Evolutionary conservation across 2,797 vertebrate species (phyloP), one percentile per base, ranked within the genome.

Genomic region (Sylvilagus floridanus): DNA sequence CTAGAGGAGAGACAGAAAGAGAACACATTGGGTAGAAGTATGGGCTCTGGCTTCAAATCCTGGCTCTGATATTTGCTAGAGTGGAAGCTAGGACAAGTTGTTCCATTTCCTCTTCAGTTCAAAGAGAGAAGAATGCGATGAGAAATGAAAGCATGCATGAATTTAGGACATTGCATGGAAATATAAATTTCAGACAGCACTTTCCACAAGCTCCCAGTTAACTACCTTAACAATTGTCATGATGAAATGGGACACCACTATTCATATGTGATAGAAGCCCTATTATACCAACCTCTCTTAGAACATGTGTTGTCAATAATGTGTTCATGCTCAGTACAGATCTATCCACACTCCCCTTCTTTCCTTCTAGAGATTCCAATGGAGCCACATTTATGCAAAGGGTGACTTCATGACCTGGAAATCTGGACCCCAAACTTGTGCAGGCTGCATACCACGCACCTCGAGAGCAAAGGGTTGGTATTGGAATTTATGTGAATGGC

Each of bases 81-180:
- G 7, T 68, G 5, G 71, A 92, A 84, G 81, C 16, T 62, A 63
- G 24, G 19, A 16, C 79, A 63, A 90, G 17, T 88, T 86, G 69
- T 11, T 93, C 16, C 24, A 69, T 90, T 84, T 95, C 84, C 22
- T 91, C 35, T 78, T 72, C 63, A 73, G 47, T 71, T 76, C 22
- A 84, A 68, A 77, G 75, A 72, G 3, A 11, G 26, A 83, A 28
- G 60, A 30, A 52, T 47, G 85, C 91, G 84, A 83, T 79, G 84
- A 73, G 91, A 95, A 93, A 14, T 60, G 87, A 60, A 84, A 84
- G 76, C 85, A 19, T 30, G 11, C 28, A n/a, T 11, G 84, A 2
- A 6, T 75, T 86, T 84, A 52, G 52, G 66, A 69, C 28, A 50
- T 35, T 87, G 42, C 0, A 32, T 62, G n/a, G 69, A 90, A 93